Conservation (phyloP, 2,797 vertebrate genomes). For the Chelon auratus region DNA sequence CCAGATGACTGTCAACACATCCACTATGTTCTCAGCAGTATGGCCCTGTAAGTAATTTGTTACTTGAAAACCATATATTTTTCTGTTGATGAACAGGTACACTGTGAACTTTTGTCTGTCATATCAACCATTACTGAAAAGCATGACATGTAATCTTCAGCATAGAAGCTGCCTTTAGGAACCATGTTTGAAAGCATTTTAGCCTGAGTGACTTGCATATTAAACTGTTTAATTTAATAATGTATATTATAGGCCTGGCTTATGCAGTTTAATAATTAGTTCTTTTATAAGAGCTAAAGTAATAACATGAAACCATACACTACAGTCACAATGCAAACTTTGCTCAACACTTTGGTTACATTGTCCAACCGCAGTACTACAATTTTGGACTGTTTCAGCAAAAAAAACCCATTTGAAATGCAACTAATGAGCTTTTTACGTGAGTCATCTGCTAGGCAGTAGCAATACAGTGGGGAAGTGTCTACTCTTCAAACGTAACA, state of each 20-base stretch:
- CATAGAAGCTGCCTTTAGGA: no score
- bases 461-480: background rate
- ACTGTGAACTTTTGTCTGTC: background rate
- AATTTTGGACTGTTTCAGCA: background rate
- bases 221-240: background rate
- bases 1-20: conserved; percentile 96
- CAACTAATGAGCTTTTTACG: background rate
- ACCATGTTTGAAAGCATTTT: no score
- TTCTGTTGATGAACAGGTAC: background rate
- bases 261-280: background rate
- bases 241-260: background rate
- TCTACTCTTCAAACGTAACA: background rate
- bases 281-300: background rate
- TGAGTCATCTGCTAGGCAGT: background rate
- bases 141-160: no score
- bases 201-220: no score
- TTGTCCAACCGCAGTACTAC: background rate
- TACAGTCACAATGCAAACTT: background rate
- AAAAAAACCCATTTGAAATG: background rate
- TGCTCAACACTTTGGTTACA: background rate
- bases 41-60: conserved; percentile 93
- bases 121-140: background rate
- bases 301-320: no score
- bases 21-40: conserved; percentile 95
- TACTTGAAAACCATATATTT: background rate